A percentile compares a stretch with the other conserved stretches of the same genome.
Evolutionary conservation across 2,888 invertebrate genomes (phyloP).

Genomic region (Geophilus truncorum): DNA sequence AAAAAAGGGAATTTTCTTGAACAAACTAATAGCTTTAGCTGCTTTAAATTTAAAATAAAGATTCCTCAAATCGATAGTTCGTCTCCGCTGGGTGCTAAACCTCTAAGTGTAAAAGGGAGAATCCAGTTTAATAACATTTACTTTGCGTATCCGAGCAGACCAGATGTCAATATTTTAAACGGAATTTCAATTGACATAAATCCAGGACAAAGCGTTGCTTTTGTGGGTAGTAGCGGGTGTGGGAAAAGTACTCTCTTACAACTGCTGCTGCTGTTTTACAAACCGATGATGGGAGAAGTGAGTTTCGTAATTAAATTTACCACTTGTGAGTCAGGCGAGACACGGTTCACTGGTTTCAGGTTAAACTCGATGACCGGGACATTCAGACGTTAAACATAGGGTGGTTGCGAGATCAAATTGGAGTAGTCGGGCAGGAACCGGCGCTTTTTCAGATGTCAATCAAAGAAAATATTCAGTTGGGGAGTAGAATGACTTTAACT

Average conservation of each 20-base stretch:
- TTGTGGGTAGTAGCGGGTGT: slow-evolving; percentile 46
- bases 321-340: background rate
- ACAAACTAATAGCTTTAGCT: too few relatives aligned
- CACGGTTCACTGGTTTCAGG: slow-evolving; percentile 39
- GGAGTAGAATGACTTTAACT: slow-evolving; percentile 43
- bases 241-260: slow-evolving; percentile 47
- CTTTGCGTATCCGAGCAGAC: slow-evolving; percentile 72
- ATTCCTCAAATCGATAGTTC: slow-evolving; percentile 66
- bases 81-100: slow-evolving; percentile 58
- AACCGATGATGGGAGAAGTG: slow-evolving; percentile 55
- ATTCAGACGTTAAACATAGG: slow-evolving; percentile 52
- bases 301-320: background rate
- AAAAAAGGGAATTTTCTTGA: background rate
- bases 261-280: slow-evolving; percentile 62
- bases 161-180: slow-evolving; percentile 58
- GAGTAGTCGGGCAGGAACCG: slow-evolving; percentile 53
- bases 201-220: slow-evolving; percentile 40
- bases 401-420: slow-evolving; percentile 50
- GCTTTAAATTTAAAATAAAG: slow-evolving; percentile 40
- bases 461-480: slow-evolving; percentile 54
- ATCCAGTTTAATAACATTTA: slow-evolving; percentile 63
- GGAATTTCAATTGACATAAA: slow-evolving; percentile 40
- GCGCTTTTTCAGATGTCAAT: slow-evolving; percentile 59
- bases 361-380: slow-evolving; percentile 51
- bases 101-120: slow-evolving; percentile 56